A percentile compares a stretch with the other conserved stretches of the same genome.
phyloP scores from a whole-genome alignment of 2,888 invertebrate genomes.

The Oligia latruncula region DNA sequence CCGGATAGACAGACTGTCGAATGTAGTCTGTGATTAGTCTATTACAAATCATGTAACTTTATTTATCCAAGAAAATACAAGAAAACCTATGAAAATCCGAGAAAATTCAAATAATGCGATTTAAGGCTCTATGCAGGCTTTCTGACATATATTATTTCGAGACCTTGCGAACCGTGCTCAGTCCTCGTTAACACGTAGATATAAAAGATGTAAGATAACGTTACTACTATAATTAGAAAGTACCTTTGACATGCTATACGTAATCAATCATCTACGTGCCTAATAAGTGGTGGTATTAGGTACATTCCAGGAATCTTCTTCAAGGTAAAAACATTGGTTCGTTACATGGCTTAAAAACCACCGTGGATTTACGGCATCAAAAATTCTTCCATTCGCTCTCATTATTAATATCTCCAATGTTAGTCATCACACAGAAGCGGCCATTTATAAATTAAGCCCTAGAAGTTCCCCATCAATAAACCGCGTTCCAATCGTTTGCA shows the following conservation, averaged over 20 bases:
- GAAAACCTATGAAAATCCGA: too few species aligned
- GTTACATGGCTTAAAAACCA: background rate
- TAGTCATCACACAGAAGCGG: background rate
- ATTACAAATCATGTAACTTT: too few species aligned
- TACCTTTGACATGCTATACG: slow-evolving; percentile 7
- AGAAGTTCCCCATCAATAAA: background rate
- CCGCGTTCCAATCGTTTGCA: background rate
- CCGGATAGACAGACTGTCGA: background rate
- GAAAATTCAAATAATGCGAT: background rate
- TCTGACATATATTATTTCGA: background rate
- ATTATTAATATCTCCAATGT: background rate
- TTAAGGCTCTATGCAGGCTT: background rate
- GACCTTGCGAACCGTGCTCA: slow-evolving; percentile 1
- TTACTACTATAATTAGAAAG: slow-evolving; percentile 22
- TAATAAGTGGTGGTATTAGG: background rate
- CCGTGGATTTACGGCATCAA: background rate
- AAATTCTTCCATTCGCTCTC: too few species aligned
- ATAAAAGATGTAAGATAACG: slow-evolving; percentile 22
- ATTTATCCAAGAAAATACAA: too few species aligned
- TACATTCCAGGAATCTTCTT: slow-evolving; percentile 4
- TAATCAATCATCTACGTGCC: slow-evolving; percentile 27
- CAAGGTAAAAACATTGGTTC: background rate
- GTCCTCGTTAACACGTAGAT: slow-evolving; percentile 6
- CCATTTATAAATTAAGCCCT: background rate
- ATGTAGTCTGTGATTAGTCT: background rate